Evolutionary conservation across 2,113 vertebrate genomes (phyloP).

Genomic region (Mustelus asterias): DNA sequence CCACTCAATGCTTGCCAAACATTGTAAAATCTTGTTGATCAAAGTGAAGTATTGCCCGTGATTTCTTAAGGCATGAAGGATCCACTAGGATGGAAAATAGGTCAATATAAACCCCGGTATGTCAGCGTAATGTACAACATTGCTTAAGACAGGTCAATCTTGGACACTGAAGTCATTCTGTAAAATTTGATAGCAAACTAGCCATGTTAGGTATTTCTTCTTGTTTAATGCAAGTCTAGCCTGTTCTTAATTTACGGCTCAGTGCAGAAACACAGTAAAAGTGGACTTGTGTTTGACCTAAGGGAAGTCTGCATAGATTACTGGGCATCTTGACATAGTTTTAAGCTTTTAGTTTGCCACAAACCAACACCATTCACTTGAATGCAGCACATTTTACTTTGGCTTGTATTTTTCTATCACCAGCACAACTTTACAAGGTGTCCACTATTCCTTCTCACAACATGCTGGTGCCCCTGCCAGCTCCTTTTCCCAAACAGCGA

Average conservation of each 20-base stretch:
- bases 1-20: neutral
- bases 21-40: constrained; percentile 11
- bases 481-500: neutral
- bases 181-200: neutral
- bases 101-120: neutral
- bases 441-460: neutral
- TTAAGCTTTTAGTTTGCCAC: neutral
- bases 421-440: neutral
- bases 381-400: neutral
- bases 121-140: neutral
- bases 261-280: neutral
- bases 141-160: neutral
- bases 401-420: neutral
- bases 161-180: neutral
- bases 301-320: neutral
- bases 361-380: neutral
- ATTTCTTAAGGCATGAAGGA: neutral
- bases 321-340: neutral
- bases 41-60: neutral
- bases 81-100: neutral
- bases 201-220: neutral
- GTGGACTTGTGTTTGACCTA: neutral
- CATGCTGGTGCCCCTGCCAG: neutral
- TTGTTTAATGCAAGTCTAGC: constrained; percentile 1
- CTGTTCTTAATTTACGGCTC: neutral